Evolutionary conservation across 2,113 vertebrate species (phyloP).

Genomic region (Oreotragus oreotragus): DNA sequence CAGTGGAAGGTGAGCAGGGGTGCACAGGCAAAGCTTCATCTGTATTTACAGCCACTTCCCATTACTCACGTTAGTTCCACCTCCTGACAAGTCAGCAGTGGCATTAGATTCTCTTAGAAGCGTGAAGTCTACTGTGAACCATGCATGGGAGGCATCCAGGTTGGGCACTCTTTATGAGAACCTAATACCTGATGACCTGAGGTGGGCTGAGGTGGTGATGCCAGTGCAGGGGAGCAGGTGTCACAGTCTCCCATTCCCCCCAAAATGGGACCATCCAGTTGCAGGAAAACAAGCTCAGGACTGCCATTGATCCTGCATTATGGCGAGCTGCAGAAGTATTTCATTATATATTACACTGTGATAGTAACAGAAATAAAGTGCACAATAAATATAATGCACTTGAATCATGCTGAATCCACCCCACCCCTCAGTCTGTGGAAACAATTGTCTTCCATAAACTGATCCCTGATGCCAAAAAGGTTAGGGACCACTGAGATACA

Average conservation of each 20-base stretch:
- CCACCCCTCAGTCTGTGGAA: background rate
- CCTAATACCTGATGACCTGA: background rate
- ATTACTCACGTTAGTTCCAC: background rate
- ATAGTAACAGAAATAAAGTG: background rate
- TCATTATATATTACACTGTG: background rate
- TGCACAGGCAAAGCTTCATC: background rate
- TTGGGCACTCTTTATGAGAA: background rate
- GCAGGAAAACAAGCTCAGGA: background rate
- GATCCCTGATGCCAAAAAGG: background rate
- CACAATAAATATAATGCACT: background rate
- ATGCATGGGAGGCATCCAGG: background rate
- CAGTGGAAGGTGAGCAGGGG: background rate
- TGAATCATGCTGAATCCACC: background rate
- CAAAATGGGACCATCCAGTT: background rate
- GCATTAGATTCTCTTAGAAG: background rate
- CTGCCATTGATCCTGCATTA: background rate
- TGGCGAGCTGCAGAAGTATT: background rate
- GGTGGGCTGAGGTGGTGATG: background rate
- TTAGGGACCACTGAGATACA: background rate
- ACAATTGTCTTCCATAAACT: background rate
- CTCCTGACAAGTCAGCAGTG: background rate
- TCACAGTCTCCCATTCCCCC: background rate
- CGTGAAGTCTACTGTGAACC: rapidly evolving
- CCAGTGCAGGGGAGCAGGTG: background rate
- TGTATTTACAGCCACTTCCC: background rate